These are phyloP conservation scores for Bovichtus diacanthus DNA, from an alignment of 2,797 vertebrate genomes.

Conservation along the genomic window DNA sequence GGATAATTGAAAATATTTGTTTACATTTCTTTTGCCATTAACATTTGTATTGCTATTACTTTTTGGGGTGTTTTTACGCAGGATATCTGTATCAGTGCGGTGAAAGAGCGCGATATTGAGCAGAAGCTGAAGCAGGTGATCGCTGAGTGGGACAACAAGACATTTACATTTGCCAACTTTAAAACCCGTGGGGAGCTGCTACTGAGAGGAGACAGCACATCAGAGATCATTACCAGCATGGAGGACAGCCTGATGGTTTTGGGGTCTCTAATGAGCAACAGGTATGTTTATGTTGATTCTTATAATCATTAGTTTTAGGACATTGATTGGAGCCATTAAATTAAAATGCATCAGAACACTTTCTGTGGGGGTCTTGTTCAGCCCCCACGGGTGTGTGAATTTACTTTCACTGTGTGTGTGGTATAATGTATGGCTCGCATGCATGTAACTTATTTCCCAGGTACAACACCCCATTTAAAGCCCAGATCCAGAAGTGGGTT, in stretches of 20 bases:
- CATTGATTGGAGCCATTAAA: neutral
- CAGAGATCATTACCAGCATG: slow-evolving; percentile 92
- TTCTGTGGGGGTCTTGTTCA: neutral
- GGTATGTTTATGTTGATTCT: slow-evolving; percentile 76
- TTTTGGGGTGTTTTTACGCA: slow-evolving; percentile 51
- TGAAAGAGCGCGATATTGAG: slow-evolving; percentile 97
- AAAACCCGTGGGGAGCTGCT: slow-evolving; percentile 96
- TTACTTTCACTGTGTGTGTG: neutral
- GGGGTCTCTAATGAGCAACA: slow-evolving; percentile 94
- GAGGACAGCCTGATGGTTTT: slow-evolving; percentile 97
- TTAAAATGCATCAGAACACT: neutral
- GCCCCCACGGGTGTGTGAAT: neutral
- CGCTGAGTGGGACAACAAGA: slow-evolving; percentile 94
- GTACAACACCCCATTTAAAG: slow-evolving; percentile 95
- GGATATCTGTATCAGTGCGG: slow-evolving; percentile 96
- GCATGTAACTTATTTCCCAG: slow-evolving; percentile 73
- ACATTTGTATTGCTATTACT: neutral
- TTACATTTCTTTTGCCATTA: neutral
- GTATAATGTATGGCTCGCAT: neutral
- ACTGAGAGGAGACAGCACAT: slow-evolving; percentile 91
- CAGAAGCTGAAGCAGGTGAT: slow-evolving; percentile 96
- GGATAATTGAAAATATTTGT: neutral
- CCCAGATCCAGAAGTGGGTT: slow-evolving; percentile 97
- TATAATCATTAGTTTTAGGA: neutral
- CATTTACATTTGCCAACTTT: slow-evolving; percentile 91